Conservation (phyloP, 2,113 vertebrate species). For the Cinclus mexicanus region DNA sequence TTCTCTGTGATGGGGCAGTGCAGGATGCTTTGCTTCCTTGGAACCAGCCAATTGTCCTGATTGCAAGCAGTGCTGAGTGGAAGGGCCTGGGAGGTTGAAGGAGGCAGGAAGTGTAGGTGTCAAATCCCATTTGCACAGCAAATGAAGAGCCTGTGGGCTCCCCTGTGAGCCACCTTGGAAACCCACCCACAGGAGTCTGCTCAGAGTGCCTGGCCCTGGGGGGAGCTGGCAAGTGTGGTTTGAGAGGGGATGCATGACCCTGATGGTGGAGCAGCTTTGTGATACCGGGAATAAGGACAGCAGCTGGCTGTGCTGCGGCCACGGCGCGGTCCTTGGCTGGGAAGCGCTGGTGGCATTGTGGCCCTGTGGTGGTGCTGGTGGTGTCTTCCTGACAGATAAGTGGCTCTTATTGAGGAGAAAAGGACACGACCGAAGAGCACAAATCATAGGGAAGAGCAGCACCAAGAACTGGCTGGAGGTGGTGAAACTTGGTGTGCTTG, state of each 20-base stretch:
- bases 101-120: background rate
- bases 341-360: background rate
- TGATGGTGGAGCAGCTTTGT: accelerated
- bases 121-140: background rate
- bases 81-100: background rate
- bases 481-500: background rate
- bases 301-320: accelerated
- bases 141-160: background rate
- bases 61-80: background rate
- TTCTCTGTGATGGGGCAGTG: accelerated
- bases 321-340: background rate
- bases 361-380: background rate
- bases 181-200: background rate
- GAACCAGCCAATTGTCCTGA: accelerated
- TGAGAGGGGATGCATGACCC: accelerated
- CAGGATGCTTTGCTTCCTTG: background rate
- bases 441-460: accelerated
- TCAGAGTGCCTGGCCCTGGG: background rate
- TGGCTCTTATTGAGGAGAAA: background rate
- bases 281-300: accelerated
- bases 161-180: accelerated
- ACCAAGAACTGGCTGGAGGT: background rate
- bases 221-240: background rate
- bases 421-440: accelerated
- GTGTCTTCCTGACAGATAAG: background rate